Conservation (phyloP, 1,140 invertebrate species). For the Macrobrachium rosenbergii region DNA sequence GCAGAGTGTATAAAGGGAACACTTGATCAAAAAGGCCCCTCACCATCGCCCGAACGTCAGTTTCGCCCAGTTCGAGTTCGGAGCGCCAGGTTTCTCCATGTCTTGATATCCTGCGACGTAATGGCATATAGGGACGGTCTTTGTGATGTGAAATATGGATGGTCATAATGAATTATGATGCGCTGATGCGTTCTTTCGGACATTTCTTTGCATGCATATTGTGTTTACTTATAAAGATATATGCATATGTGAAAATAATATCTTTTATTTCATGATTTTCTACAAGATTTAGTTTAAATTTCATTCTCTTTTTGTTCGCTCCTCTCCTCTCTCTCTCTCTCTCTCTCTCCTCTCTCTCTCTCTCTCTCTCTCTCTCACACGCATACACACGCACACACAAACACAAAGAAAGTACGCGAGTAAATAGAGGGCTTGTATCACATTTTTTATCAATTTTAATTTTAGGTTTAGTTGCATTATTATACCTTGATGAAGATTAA, state of each 20-base stretch:
- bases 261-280: not conserved
- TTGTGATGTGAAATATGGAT: too few species aligned
- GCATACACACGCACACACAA: too few species aligned
- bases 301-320: too few species aligned
- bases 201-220: too few species aligned
- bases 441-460: too few species aligned
- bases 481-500: too few species aligned
- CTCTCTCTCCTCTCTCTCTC: not conserved
- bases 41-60: constrained; percentile 22
- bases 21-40: constrained; percentile 26
- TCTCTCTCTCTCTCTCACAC: not conserved
- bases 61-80: constrained; percentile 45
- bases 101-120: constrained; percentile 26
- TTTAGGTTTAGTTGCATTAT: too few species aligned
- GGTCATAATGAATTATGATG: not conserved
- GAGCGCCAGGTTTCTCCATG: constrained; percentile 38
- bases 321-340: not conserved
- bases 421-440: too few species aligned
- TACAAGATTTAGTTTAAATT: not conserved
- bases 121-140: not conserved
- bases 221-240: too few species aligned
- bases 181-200: not conserved
- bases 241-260: not conserved
- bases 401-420: too few species aligned
- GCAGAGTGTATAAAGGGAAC: constrained; percentile 28